phyloP scores from a whole-genome alignment of 2,888 invertebrate genomes.

The Doris montereyensis region DNA sequence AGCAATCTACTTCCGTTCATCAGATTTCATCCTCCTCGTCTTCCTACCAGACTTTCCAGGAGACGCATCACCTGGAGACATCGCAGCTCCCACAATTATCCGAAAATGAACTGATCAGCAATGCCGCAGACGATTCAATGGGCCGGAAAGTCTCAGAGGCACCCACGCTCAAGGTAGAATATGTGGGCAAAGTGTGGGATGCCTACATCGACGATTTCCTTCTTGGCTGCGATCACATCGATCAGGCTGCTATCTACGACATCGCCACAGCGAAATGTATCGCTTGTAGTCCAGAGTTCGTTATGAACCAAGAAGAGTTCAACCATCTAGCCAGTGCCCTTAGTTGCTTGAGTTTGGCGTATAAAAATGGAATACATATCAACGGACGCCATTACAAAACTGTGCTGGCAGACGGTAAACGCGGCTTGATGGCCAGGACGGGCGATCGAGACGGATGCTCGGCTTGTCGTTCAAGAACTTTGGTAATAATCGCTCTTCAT shows the following conservation, averaged over 20 bases:
- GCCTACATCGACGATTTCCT: conserved; percentile 56
- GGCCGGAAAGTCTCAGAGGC: background rate
- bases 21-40: too few species aligned
- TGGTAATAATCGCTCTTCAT: conserved; percentile 57
- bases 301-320: conserved; percentile 50
- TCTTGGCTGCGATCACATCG: conserved; percentile 51
- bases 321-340: conserved; percentile 48
- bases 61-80: too few species aligned
- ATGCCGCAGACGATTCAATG: background rate
- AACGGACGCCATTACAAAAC: conserved; percentile 54
- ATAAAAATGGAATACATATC: conserved; percentile 53
- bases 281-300: conserved; percentile 49
- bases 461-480: conserved; percentile 56
- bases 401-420: conserved; percentile 58
- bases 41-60: too few species aligned
- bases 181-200: conserved; percentile 57
- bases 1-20: too few species aligned
- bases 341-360: conserved; percentile 46
- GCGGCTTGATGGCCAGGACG: conserved; percentile 59
- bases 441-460: conserved; percentile 53
- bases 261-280: conserved; percentile 46
- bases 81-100: too few species aligned
- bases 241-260: conserved; percentile 55
- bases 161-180: conserved; percentile 50
- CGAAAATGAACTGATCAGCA: background rate